Base-by-base conservation (phyloP, 2,888 invertebrate species). In the Cosmia trapezina region DNA sequence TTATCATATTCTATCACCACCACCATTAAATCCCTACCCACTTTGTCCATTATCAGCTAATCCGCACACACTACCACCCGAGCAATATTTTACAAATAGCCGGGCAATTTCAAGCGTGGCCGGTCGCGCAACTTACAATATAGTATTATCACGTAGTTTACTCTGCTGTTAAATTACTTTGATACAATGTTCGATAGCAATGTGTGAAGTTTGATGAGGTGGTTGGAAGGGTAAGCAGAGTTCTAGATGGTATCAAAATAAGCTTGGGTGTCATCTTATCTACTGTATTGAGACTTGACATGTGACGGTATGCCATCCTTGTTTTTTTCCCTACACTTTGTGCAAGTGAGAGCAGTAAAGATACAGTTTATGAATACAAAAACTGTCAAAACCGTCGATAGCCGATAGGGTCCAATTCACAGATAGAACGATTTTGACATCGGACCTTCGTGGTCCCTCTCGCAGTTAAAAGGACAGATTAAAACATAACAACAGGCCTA, bases 31-130 rank as follows among this genome's bases (percentile, higher is more conserved):
- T 47, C 17, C 53, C 1, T 37, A 17, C 14, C 28, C 61, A 62
- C 41, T 73, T 60, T 53, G 19, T 11, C 28, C 54, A 59, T 47
- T 79, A 83, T 70, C 75, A 64, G 53, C 47, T 67, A 66, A 80
- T 68, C 51, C 72, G 0, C 70, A 70, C 62, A 66, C 37, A 47
- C 49, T 66, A 70, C 11, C 41, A 54, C 22, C 22, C 12, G 22
- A 19, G 60, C 47, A 65, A 71, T 76, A 73, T 78, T 66, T 76
- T 70, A 76, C 66, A 73, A 76, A 72, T 79, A 73, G 62, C 81
- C 45, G 64, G 33, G 65, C 80, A 86, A 88, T 87, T 88, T 87
- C 78, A 80, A 80, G 83, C 83, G 45, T 78, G 70, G 73, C 57
- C 49, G 63, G 57, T 8, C 71, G 43, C 62, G 63, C 33, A 17